Evolutionary conservation across 2,888 invertebrate species (phyloP).

Genomic region (Cyclophora albipunctata): DNA sequence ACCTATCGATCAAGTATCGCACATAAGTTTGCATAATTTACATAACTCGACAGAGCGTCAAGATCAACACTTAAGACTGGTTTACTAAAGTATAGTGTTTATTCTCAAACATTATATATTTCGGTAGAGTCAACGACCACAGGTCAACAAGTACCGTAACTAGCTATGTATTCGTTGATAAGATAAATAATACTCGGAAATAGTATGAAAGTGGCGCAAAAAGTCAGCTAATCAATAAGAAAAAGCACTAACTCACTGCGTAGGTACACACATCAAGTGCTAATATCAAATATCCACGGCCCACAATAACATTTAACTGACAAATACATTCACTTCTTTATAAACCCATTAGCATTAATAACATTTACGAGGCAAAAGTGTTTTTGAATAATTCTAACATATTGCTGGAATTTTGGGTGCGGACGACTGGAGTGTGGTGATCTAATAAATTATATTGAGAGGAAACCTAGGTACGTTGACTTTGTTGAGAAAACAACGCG

Average conservation of each 20-base stretch:
- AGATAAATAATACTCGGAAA: no score
- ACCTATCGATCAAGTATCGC: conserved; percentile 62
- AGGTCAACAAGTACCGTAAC: conserved; percentile 14
- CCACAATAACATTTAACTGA: no score
- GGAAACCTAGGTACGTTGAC: conserved; percentile 51
- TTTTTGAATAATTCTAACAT: no score
- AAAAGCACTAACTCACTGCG: no score
- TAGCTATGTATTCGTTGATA: no score
- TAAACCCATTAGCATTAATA: no score
- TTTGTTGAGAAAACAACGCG: conserved; percentile 50
- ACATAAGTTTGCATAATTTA: conserved; percentile 62
- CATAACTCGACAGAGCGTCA: conserved; percentile 64
- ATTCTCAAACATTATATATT: conserved; percentile 24
- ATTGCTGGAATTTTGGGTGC: conserved; percentile 21
- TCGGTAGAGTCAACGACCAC: conserved; percentile 41
- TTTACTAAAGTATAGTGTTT: conserved; percentile 48
- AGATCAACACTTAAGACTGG: conserved; percentile 60
- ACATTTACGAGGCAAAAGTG: no score
- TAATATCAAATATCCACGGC: no score
- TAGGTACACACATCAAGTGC: no score
- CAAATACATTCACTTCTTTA: no score
- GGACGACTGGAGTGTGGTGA: conserved; percentile 31
- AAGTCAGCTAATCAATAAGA: no score
- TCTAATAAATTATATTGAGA: conserved; percentile 60
- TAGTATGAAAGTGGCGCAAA: no score